Evolutionary conservation across 2,113 vertebrate species (phyloP), one percentile per base, ranked within the genome.

Genomic region (Felis chaus): DNA sequence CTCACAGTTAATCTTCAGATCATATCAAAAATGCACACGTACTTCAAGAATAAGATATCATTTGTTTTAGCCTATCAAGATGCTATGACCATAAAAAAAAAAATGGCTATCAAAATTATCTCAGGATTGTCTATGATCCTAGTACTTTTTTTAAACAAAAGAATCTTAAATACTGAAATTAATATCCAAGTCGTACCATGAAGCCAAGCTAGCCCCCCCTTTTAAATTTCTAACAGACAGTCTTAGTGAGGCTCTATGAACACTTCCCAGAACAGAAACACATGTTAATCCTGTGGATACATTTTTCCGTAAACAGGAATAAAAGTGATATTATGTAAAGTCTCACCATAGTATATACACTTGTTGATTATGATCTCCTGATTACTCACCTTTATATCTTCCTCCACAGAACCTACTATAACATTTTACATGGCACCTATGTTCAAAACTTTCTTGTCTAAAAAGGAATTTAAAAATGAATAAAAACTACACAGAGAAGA

Each of bases 1-100:
- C 7, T 94, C 55, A 53, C 5, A 21, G 12, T 68, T 88, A 73
- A 41, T 85, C 31, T 95, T 97, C 66, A 81, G 7, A 81, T 74
- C 50, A 94, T 45, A 92, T 11, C 25, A 82, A 66, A 89, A 65
- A 94, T 81, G 15, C 25, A 68, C 48, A 66, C 69, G 18, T 95
- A 94, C 89, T 87, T 94, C 81, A 92, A 88, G 61, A 90, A 29
- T 57, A 74, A 68, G 33, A 14, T 39, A 87, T 57, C 7, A 90
- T 63, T 88, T 90, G 31, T 66, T 97, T 96, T 76, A 78, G 31
- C 48, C 57, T 91, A 73, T 57, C 21, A 93, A 94, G 39, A 95
- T 33, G 61, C 14, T 36, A 61, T 73, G 33, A 88, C 6, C 65
- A 91, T 65, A 53, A 94, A 95, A 82, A 14, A 14, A 36, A 93